Evolutionary conservation across 37 sponge, comb jelly and placozoan species (phyloP).

Genomic region (Aplysina aerophoba): DNA sequence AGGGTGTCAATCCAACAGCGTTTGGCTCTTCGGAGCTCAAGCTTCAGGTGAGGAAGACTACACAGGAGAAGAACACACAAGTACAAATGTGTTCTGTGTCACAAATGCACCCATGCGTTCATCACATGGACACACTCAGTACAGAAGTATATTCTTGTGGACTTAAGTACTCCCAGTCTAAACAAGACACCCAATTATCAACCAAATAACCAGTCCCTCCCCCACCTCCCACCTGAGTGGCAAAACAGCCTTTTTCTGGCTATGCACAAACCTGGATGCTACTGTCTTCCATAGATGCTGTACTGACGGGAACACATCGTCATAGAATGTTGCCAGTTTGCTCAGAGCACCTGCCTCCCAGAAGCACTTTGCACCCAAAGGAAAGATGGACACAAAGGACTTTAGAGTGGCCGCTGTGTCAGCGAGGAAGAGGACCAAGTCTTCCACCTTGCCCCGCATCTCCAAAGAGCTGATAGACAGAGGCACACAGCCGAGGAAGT

Average conservation of each 20-base stretch:
- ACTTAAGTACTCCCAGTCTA: no score
- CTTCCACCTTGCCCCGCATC: neutral
- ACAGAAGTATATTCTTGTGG: no score
- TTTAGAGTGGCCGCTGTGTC: neutral
- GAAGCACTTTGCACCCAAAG: neutral
- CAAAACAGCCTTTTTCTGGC: no score
- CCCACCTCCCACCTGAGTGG: no score
- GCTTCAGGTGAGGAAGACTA: neutral
- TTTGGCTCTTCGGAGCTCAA: conserved; percentile 3
- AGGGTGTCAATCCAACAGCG: neutral
- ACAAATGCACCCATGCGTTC: no score
- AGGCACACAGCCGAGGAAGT: neutral
- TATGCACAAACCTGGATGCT: neutral
- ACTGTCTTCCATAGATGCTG: neutral
- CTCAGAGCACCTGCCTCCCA: neutral
- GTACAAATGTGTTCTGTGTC: no score
- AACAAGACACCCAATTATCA: no score
- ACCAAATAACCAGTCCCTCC: no score
- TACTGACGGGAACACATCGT: conserved; percentile 1
- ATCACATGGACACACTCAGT: no score
- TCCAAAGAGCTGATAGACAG: neutral
- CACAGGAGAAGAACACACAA: no score
- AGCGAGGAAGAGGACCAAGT: neutral
- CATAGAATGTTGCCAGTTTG: neutral
- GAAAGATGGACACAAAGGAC: neutral